A percentile compares a stretch with the other conserved stretches of the same genome.
Evolutionary conservation across 2,797 vertebrate species (phyloP).

Genomic region (Fistularia commersonii): DNA sequence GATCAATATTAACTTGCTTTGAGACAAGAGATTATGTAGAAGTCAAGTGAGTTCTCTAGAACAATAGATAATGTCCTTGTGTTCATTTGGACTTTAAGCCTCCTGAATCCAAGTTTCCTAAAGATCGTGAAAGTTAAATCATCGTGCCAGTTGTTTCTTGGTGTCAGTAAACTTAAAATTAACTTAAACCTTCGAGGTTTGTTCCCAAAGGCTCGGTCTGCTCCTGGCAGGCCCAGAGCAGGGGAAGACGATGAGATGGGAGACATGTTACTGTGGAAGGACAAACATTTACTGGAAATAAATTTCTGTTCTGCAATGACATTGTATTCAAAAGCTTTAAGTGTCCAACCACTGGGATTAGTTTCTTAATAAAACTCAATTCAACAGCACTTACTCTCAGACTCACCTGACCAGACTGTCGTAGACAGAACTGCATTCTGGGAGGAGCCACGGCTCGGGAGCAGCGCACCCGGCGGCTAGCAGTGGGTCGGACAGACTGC

Average conservation of each 20-base stretch:
- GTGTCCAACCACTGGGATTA: neutral
- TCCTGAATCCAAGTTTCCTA: too few species aligned
- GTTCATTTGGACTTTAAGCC: too few species aligned
- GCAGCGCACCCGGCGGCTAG: constrained; percentile 40
- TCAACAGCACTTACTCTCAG: neutral
- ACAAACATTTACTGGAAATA: neutral
- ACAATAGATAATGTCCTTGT: too few species aligned
- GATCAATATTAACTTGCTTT: neutral
- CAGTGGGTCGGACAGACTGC: constrained; percentile 47
- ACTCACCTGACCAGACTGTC: constrained; percentile 80
- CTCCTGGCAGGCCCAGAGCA: constrained; percentile 15
- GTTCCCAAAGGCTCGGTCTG: constrained; percentile 24
- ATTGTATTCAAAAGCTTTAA: neutral
- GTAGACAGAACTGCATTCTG: constrained; percentile 75
- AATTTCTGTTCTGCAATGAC: neutral
- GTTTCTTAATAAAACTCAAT: neutral
- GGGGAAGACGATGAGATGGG: constrained; percentile 31
- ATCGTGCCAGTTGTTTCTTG: neutral
- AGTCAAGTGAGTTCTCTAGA: too few species aligned
- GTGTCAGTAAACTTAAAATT: neutral
- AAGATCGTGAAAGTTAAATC: too few species aligned
- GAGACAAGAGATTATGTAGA: neutral
- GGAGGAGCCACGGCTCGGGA: constrained; percentile 82
- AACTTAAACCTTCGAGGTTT: constrained; percentile 56
- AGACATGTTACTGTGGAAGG: constrained; percentile 43